Percentiles rank a stretch among this genome's conserved stretches.
phyloP scores from a whole-genome alignment of 2,113 vertebrate species.

The Stigmatopora nigra region DNA sequence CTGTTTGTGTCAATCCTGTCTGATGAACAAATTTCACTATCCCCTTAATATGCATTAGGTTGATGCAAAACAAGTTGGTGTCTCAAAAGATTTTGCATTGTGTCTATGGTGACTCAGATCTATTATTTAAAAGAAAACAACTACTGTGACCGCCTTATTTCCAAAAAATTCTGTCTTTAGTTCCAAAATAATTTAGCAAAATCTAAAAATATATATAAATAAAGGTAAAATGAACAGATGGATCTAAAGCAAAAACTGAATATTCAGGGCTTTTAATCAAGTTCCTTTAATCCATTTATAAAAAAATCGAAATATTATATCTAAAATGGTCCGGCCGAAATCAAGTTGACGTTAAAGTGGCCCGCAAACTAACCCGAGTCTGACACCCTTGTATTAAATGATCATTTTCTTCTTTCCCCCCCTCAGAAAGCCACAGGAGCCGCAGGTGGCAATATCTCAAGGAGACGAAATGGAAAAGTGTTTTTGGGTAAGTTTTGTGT shows the following conservation, averaged over 20 bases:
- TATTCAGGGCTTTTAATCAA: too few species aligned
- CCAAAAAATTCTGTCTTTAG: background rate
- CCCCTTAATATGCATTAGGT: slow-evolving; percentile 6
- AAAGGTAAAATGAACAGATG: too few species aligned
- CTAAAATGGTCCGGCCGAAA: too few species aligned
- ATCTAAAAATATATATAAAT: too few species aligned
- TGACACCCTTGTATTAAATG: background rate
- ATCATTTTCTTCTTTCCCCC: slow-evolving; percentile 14
- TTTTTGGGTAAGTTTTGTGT: slow-evolving; percentile 78
- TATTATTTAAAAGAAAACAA: background rate
- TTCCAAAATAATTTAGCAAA: too few species aligned
- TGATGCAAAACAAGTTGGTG: background rate
- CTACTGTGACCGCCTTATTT: background rate
- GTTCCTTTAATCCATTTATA: too few species aligned
- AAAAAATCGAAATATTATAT: too few species aligned
- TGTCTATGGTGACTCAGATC: background rate
- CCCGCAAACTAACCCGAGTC: too few species aligned
- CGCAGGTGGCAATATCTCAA: slow-evolving; percentile 84
- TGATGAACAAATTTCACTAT: background rate
- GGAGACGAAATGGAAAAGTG: slow-evolving; percentile 86
- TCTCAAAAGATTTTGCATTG: background rate
- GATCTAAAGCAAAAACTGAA: too few species aligned
- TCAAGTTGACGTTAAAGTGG: too few species aligned
- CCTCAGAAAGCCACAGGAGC: slow-evolving; percentile 90
- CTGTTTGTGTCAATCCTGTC: slow-evolving; percentile 4